These are phyloP conservation scores for Pyralis farinalis DNA, from an alignment of 2,888 invertebrate genomes.

Conservation along the genomic window DNA sequence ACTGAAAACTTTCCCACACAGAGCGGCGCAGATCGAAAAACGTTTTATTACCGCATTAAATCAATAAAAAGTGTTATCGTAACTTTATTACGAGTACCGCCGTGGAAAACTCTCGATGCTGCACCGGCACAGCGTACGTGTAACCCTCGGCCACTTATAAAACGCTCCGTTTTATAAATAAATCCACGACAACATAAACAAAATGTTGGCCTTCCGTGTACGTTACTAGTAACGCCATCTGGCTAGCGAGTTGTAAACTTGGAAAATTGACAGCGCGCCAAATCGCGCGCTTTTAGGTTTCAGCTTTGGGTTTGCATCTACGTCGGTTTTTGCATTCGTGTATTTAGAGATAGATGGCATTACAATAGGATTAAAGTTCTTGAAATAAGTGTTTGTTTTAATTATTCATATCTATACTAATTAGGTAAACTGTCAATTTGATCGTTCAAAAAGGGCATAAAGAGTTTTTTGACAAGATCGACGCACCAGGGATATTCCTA, in stretches of 20 bases:
- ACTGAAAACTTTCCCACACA: constrained; percentile 33
- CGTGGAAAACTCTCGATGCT: constrained; percentile 43
- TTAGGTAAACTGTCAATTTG: too few species aligned
- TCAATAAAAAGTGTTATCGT: constrained; percentile 33
- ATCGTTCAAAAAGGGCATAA: too few species aligned
- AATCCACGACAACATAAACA: constrained; percentile 57
- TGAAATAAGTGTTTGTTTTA: too few species aligned
- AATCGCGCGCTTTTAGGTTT: constrained; percentile 20
- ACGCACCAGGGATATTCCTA: too few species aligned
- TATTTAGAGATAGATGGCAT: constrained; percentile 28
- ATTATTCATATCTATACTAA: too few species aligned
- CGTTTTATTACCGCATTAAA: constrained; percentile 31
- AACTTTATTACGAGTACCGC: constrained; percentile 21
- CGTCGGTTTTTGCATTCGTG: constrained; percentile 15
- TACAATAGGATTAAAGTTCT: too few species aligned
- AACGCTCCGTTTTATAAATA: constrained; percentile 71
- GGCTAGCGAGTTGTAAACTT: constrained; percentile 24
- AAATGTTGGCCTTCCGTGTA: constrained; percentile 30
- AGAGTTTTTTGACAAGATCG: too few species aligned
- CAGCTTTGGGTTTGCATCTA: constrained; percentile 23
- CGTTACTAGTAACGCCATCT: constrained; percentile 50
- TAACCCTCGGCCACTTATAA: constrained; percentile 61
- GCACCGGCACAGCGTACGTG: constrained; percentile 42
- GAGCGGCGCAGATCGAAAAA: constrained; percentile 31
- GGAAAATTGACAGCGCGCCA: constrained; percentile 45